A percentile compares a stretch with the other conserved stretches of the same genome.
Evolutionary conservation across 2,888 invertebrate species (phyloP).

Genomic region (Unio pictorum): DNA sequence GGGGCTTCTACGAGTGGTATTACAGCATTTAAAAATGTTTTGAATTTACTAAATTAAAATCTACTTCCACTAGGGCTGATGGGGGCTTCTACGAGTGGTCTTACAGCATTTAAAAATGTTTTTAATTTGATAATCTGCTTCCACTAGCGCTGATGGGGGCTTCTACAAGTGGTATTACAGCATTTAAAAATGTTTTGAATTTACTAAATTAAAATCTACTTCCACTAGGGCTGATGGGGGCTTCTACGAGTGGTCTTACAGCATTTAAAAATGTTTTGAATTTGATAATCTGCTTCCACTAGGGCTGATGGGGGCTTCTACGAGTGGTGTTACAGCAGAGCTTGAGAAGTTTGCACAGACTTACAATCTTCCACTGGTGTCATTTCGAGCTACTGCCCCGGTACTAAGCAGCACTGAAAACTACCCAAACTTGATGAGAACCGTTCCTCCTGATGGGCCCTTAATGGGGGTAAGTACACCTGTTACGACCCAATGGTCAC

Average conservation of each 20-base stretch:
- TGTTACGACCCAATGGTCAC: slow-evolving; percentile 8
- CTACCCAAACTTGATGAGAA: slow-evolving; percentile 62
- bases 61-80: too few species aligned
- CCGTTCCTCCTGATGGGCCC: slow-evolving; percentile 61
- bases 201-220: too few species aligned
- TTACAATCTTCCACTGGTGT: slow-evolving; percentile 75
- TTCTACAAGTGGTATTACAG: too few species aligned
- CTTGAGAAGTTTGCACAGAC: slow-evolving; percentile 74
- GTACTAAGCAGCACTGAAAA: slow-evolving; percentile 47
- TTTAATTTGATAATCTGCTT: too few species aligned
- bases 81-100: too few species aligned
- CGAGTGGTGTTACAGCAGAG: slow-evolving; percentile 75
- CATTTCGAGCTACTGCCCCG: slow-evolving; percentile 48
- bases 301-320: slow-evolving; percentile 75
- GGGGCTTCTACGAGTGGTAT: too few species aligned
- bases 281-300: slow-evolving; percentile 29
- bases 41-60: too few species aligned
- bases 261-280: slow-evolving; percentile 31
- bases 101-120: too few species aligned
- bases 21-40: too few species aligned
- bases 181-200: too few species aligned
- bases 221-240: background rate
- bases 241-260: background rate
- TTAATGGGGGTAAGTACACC: slow-evolving; percentile 51
- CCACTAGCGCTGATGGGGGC: too few species aligned